Evolutionary conservation across 2,797 vertebrate genomes (phyloP), one percentile per base, ranked within the genome.

Genomic region (Kryptolebias ocellatus): DNA sequence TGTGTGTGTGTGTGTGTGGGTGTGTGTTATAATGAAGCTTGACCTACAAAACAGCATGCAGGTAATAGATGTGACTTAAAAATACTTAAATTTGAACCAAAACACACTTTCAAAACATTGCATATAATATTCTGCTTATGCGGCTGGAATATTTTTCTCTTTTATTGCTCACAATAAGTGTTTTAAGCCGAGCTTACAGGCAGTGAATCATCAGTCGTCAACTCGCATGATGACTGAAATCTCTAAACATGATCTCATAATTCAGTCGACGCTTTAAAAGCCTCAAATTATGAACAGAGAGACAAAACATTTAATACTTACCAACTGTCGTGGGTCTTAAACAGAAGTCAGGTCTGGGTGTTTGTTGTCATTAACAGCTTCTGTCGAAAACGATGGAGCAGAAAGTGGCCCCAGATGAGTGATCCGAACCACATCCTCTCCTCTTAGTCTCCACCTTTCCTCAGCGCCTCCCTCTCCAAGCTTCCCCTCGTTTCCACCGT

Each of bases 361-460:
- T 65, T 64, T 31, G 42, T 65, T 18, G 16, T 61, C 31, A 55
- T 29, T 29, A 69, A 27, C 20, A 24, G 20, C 5, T 14, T 51
- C 44, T 64, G 37, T 24, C 20, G 10, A 24, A 39, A 54, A 52
- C 11, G 5, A 59, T 59, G 24, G 42, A 72, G 37, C 56, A 34
- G 31, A 54, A 68, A 59, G 54, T 60, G 71, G 28, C 50, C 60
- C 70, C 29, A 28, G 52, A 68, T 28, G 59, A 76, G 54, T 50
- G 52, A 75, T 76, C 44, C 46, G 18, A 67, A 70, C 63, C 42
- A 56, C 64, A 81, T 72, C 61, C 61, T 62, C 76, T 59, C 45
- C 56, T 60, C 56, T 56, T 65, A 77, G 67, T 84, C 81, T 72
- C 85, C 84, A 78, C 85, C 77, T 74, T 72, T 54, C 62, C 64